Evolutionary conservation across 2,113 vertebrate genomes (phyloP), one percentile per base, ranked within the genome.

Genomic region (Dicerorhinus sumatrensis): DNA sequence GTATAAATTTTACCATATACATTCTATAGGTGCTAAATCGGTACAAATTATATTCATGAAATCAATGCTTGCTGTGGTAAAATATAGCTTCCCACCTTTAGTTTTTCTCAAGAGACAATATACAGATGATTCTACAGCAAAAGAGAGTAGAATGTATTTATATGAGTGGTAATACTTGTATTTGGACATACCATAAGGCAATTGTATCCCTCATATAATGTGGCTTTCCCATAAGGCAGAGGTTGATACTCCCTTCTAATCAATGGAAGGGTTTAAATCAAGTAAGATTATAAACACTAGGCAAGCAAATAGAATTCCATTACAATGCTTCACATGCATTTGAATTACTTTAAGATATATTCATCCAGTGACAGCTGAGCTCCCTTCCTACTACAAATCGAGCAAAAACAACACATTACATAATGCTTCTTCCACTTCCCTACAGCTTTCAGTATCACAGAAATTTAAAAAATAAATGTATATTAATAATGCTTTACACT

Each of bases 261-360:
- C 96, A 96, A 75, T 54, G 36, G n/a, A 93, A 89, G 33, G 11
- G 36, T 93, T 97, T 96, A 95, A 96, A 89, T 72, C 75, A 94
- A 84, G 16, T 72, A 36, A 94, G 48, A 79, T 60, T 48, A 77
- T 62, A 92, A 92, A 90, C 31, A 62, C 75, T 73, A 93, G 14
- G 23, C 46, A 97, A 92, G 46, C n/a, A 69, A 95, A 67, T 3
- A 93, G 67, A 91, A 85, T 9, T 84, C 36, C n/a, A 87, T 69
- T 86, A 82, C 20, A 80, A 16, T 69, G 60, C 5, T 94, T 94
- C 60, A 85, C 8, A 76, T 88, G 48, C 11, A 39, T 60, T 51
- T 92, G 18, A 89, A 73, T 42, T 70, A 91, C 5, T 96, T 73
- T 46, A 91, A 94, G 29, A 93, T 76, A 81, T 92, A 54, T 42